These are phyloP conservation scores for Blastomussa wellsi DNA, from an alignment of 92 coral and sea anemone species.

Conservation along the genomic window DNA sequence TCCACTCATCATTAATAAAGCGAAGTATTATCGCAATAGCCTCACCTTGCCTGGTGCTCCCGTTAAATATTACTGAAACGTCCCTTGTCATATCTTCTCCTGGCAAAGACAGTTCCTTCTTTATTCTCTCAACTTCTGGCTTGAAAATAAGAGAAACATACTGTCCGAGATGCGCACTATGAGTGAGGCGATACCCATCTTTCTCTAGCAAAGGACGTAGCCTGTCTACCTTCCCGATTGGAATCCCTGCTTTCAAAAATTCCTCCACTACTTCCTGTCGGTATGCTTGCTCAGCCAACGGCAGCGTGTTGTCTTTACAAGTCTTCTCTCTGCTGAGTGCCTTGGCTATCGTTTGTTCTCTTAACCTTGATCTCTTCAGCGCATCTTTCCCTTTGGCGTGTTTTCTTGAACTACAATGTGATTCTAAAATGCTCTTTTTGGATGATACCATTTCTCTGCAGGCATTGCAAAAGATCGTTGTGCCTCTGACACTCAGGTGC, in stretches of 20 bases:
- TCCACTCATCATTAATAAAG: slow-evolving; percentile 26
- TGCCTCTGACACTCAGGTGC: too few relatives aligned
- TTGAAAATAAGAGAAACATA: slow-evolving; percentile 39
- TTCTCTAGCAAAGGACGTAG: slow-evolving; percentile 14
- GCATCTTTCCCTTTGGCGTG: slow-evolving; percentile 27
- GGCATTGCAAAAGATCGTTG: too few relatives aligned
- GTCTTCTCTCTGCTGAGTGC: slow-evolving; percentile 37
- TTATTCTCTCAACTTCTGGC: slow-evolving; percentile 45
- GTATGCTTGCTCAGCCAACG: slow-evolving; percentile 43
- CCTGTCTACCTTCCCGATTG: slow-evolving; percentile 29
- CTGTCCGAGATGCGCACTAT: slow-evolving; percentile 41
- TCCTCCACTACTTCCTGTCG: slow-evolving; percentile 51
- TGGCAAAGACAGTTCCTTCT: slow-evolving; percentile 39
- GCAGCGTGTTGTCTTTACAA: slow-evolving; percentile 54
- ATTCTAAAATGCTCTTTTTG: slow-evolving; percentile 39
- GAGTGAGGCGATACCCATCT: slow-evolving; percentile 39
- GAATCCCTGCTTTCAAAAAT: slow-evolving; percentile 50
- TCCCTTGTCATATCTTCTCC: slow-evolving; percentile 26
- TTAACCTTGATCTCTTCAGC: slow-evolving; percentile 38
- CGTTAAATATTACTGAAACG: background rate
- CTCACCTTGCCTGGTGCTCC: slow-evolving; percentile 6
- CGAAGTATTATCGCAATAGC: slow-evolving; percentile 46
- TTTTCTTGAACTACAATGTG: slow-evolving; percentile 46
- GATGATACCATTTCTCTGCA: slow-evolving; percentile 43
- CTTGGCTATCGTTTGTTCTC: slow-evolving; percentile 38